A percentile compares a stretch with the other conserved stretches of the same genome.
These are phyloP conservation scores for Oscheius sp. DNA, from an alignment of 2,888 invertebrate genomes.

Conservation along the genomic window DNA sequence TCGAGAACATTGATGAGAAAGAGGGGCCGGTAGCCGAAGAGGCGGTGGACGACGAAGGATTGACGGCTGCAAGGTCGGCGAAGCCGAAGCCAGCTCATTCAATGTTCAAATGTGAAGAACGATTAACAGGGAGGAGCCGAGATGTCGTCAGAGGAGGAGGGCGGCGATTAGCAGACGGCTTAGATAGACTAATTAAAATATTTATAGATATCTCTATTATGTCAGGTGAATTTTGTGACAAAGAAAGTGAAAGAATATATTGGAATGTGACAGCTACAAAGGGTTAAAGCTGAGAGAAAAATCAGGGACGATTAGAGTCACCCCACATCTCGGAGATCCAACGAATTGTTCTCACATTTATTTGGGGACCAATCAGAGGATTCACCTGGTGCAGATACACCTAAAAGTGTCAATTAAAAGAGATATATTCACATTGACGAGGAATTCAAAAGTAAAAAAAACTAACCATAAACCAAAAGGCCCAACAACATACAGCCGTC, in stretches of 20 bases:
- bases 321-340: conserved; percentile 69
- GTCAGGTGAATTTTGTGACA: not conserved
- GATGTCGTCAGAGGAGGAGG: not conserved
- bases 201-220: not conserved
- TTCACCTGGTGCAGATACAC: conserved; percentile 73
- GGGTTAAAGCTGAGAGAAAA: not conserved
- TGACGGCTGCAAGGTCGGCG: conserved; percentile 14
- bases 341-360: conserved; percentile 65
- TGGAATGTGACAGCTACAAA: not conserved
- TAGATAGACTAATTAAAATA: not conserved
- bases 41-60: conserved; percentile 1
- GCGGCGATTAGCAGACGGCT: conserved; percentile 11
- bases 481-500: conserved; percentile 73
- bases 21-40: conserved; percentile 8
- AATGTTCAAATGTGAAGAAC: not conserved
- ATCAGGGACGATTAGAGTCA: conserved; percentile 27
- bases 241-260: conserved; percentile 1
- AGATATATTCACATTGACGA: not conserved
- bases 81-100: conserved; percentile 14
- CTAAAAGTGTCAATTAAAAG: conserved; percentile 28
- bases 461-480: conserved; percentile 73
- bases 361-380: conserved; percentile 73
- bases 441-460: no score
- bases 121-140: conserved; percentile 3
- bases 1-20: conserved; percentile 19